Conservation (phyloP, 2,113 vertebrate species). For the Laterallus jamaicensis region DNA sequence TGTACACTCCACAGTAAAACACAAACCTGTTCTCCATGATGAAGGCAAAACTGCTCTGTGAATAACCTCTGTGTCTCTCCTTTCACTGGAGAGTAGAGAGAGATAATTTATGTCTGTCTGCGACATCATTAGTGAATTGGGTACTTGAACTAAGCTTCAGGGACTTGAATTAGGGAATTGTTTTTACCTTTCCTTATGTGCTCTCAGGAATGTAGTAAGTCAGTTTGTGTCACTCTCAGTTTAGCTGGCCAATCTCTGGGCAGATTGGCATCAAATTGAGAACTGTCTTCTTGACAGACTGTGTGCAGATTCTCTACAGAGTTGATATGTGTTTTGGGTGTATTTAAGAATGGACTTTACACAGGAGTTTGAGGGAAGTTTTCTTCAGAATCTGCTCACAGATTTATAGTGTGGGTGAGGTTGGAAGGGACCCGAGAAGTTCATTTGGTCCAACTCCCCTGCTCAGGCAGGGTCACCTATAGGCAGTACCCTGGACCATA, state of each 20-base stretch:
- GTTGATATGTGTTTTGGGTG: not conserved
- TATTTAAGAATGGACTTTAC: not conserved
- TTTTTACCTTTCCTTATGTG: not conserved
- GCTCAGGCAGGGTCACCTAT: not conserved
- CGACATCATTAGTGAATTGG: not conserved
- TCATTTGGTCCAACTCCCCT: not conserved
- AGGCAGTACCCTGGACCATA: not conserved
- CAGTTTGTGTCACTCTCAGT: not conserved
- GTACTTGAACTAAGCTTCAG: not conserved
- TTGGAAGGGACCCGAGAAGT: not conserved
- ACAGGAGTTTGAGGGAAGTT: not conserved
- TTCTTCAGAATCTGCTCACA: not conserved
- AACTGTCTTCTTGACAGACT: not conserved
- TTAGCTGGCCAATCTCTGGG: not conserved
- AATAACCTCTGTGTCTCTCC: not conserved
- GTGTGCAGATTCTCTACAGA: not conserved
- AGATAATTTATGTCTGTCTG: not conserved
- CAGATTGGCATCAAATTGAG: not conserved
- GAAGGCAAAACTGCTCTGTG: not conserved
- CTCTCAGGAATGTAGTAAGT: not conserved
- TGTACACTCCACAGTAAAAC: not conserved
- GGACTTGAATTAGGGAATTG: not conserved
- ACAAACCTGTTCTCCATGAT: not conserved
- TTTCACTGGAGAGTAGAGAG: not conserved
- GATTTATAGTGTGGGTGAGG: not conserved